Conservation (phyloP, 2,797 vertebrate species). For the Gobionotothen gibberifrons region DNA sequence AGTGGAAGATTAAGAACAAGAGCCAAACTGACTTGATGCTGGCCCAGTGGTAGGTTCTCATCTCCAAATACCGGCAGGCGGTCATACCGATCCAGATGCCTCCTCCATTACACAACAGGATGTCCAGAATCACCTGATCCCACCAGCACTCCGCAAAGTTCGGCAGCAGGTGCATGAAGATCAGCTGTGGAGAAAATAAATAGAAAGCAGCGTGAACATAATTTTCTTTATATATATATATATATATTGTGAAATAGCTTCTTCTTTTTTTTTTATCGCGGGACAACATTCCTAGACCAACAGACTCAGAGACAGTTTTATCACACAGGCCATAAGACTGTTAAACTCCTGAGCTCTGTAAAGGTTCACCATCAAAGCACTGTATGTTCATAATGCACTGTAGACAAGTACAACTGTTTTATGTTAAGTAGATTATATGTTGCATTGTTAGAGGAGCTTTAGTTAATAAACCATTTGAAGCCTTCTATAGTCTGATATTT, state of each 20-base stretch:
- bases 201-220: not conserved
- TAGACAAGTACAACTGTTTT: too few relatives aligned
- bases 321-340: too few relatives aligned
- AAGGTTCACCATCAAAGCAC: too few relatives aligned
- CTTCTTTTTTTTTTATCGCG: not conserved
- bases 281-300: too few relatives aligned
- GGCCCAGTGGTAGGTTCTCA: conserved; percentile 96
- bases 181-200: conserved; percentile 83
- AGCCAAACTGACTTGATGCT: conserved; percentile 92
- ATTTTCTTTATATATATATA: not conserved
- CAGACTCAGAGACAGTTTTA: too few relatives aligned
- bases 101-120: conserved; percentile 96
- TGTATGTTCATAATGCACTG: too few relatives aligned
- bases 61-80: conserved; percentile 93
- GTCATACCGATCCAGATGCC: conserved; percentile 99
- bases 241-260: not conserved
- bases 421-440: too few relatives aligned
- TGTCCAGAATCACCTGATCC: conserved; percentile 98
- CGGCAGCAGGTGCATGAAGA: conserved; percentile 98
- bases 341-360: too few relatives aligned
- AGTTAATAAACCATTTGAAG: too few relatives aligned
- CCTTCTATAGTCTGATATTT: not conserved
- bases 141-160: conserved; percentile 99
- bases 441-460: too few relatives aligned
- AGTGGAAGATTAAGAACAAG: not conserved